Percentiles rank a stretch among this genome's conserved stretches.
phyloP scores from a whole-genome alignment of 1,140 invertebrate species.

The Portunus trituberculatus region DNA sequence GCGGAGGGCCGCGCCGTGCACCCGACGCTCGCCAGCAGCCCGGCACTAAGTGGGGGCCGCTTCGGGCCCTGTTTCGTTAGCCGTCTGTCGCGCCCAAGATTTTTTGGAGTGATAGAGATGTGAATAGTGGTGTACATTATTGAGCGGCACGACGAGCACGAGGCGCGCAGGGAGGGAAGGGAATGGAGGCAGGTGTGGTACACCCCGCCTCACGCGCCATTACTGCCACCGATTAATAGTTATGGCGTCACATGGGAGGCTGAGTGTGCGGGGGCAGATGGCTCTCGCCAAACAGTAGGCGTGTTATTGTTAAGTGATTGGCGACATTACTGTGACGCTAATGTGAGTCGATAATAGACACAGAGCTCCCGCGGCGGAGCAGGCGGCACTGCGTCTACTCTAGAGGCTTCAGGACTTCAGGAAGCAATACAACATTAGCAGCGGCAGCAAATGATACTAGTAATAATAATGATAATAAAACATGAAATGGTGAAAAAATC shows the following conservation, averaged over 20 bases:
- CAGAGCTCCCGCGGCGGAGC: neutral
- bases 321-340: neutral
- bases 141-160: neutral
- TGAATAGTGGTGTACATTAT: neutral
- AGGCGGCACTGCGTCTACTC: neutral
- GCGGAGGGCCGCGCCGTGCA: too few relatives aligned
- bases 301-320: conserved; percentile 37
- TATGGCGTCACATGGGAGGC: conserved; percentile 17
- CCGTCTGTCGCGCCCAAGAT: neutral
- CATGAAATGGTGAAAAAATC: neutral
- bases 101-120: neutral
- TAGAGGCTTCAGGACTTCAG: neutral
- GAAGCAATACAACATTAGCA: neutral
- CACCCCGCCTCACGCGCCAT: neutral
- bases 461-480: neutral
- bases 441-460: neutral
- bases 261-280: conserved; percentile 8
- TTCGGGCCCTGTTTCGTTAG: neutral
- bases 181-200: neutral
- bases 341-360: neutral
- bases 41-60: neutral
- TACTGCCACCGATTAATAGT: conserved; percentile 1
- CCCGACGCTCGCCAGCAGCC: neutral
- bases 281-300: conserved; percentile 8
- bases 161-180: neutral